These are phyloP conservation scores for Dicrostonyx torquatus DNA, from an alignment of 2,797 vertebrate species.

Conservation along the genomic window DNA sequence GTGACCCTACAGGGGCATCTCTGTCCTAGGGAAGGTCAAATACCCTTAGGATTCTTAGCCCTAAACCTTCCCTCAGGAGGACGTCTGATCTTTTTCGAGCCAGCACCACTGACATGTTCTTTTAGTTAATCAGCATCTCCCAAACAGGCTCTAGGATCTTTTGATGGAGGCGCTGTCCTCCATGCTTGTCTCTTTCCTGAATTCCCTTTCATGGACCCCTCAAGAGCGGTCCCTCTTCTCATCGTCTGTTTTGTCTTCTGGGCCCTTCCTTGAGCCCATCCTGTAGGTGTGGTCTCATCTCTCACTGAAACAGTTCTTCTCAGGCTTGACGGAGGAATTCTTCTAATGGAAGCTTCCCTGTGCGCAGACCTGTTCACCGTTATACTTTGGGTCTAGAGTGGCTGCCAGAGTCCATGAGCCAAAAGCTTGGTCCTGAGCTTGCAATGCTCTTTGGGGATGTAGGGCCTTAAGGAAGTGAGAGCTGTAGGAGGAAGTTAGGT, in stretches of 20 bases:
- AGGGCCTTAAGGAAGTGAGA: background rate
- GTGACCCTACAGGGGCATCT: background rate
- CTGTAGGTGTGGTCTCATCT: background rate
- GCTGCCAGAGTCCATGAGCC: background rate
- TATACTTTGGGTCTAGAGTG: background rate
- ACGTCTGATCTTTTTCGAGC: background rate
- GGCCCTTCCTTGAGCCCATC: background rate
- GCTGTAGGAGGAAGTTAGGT: background rate
- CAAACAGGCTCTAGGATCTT: background rate
- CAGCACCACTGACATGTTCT: accelerated
- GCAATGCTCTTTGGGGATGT: background rate
- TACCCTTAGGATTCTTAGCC: background rate
- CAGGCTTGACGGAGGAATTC: background rate
- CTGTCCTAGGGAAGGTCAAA: background rate
- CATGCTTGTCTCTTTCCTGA: background rate
- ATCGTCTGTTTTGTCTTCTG: background rate
- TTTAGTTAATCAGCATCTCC: background rate
- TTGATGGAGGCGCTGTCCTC: background rate
- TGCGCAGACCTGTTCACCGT: background rate
- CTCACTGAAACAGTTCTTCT: background rate
- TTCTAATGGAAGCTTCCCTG: background rate
- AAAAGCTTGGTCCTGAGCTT: background rate
- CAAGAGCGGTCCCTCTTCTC: background rate
- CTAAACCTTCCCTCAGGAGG: background rate
- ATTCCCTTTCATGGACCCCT: background rate